Evolutionary conservation across 2,888 invertebrate species (phyloP), one percentile per base, ranked within the genome.

Genomic region (Lydus trimaculatus): DNA sequence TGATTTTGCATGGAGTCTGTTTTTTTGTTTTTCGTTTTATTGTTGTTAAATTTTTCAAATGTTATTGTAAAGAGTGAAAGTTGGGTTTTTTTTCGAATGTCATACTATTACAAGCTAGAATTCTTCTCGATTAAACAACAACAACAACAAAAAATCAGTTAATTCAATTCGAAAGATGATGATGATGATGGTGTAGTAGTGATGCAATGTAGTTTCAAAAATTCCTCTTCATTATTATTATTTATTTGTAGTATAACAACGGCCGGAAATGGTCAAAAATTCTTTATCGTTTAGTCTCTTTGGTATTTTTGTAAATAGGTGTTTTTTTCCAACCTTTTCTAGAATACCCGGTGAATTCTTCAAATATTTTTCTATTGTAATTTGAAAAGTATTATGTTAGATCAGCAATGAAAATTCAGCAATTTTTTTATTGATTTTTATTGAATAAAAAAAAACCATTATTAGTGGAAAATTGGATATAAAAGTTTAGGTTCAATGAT

Each of bases 1-100:
- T 76, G 75, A 64, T 69, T 75, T 72, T 76, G 72, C 73, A 75
- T 73, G 72, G 75, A 72, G 74, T 73, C 71, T 73, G 69, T 69
- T 69, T 64, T 65, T 66, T 72, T 75, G 43, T 36, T 36, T 5
- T 52, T 20, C 1, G 23, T 52, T 8, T 39, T 20, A 23, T 11
- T 20, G 11, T 20, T 52, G 23, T 52, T 8, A 52, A 11, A 52
- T 52, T 52, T 52, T 52, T 52, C 2, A 52, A 52, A 67, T 65
- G 67, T 65, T 60, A 65, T 67, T 67, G 62, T 65, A 65, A 67
- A 70, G 65, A 63, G 70, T 70, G 70, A 70, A 70, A 70, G 70
- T 70, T 63, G 59, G 48, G 23, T 23, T 70, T 68, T 66, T 70
- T 67, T 69, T 69, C 60, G 66, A 70, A 67, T 70, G 70, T 70